phyloP scores from a whole-genome alignment of 1,140 invertebrate genomes.

The Centruroides sculpturatus region DNA sequence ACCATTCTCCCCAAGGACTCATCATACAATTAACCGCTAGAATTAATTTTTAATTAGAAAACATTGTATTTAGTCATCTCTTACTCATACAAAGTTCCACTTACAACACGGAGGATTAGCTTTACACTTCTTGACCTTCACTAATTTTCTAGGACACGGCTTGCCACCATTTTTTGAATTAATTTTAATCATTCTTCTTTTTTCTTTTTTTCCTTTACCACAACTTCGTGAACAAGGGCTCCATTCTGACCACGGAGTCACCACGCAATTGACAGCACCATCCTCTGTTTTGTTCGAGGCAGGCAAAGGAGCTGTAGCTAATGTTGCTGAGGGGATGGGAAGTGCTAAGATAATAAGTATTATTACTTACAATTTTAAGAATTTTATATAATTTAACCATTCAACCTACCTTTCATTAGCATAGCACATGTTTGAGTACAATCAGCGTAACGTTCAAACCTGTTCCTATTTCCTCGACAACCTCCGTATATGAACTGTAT shows the following conservation, averaged over 20 bases:
- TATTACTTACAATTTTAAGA: too few relatives aligned
- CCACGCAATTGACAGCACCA: conserved; percentile 37
- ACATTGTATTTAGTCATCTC: too few relatives aligned
- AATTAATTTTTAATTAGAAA: too few relatives aligned
- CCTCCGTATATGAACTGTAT: conserved; percentile 30
- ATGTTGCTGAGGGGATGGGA: too few relatives aligned
- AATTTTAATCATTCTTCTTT: conserved; percentile 32
- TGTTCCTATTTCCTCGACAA: conserved; percentile 21
- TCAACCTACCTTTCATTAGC: conserved; percentile 17
- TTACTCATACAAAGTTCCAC: not conserved
- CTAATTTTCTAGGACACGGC: conserved; percentile 41
- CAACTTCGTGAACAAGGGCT: conserved; percentile 51
- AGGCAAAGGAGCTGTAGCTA: too few relatives aligned
- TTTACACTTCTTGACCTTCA: conserved; percentile 30
- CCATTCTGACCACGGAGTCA: conserved; percentile 60
- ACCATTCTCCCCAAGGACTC: conserved; percentile 58
- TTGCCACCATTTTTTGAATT: conserved; percentile 50
- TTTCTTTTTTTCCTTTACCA: conserved; percentile 38
- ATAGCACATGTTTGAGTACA: conserved; percentile 49
- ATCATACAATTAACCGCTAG: conserved; percentile 41
- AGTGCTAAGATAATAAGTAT: too few relatives aligned
- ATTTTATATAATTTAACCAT: not conserved
- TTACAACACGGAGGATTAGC: conserved; percentile 27
- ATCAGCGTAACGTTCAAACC: conserved; percentile 29
- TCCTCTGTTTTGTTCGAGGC: too few relatives aligned